Base-by-base conservation (phyloP, 2,797 vertebrate species). In the Moxostoma hubbsi region DNA sequence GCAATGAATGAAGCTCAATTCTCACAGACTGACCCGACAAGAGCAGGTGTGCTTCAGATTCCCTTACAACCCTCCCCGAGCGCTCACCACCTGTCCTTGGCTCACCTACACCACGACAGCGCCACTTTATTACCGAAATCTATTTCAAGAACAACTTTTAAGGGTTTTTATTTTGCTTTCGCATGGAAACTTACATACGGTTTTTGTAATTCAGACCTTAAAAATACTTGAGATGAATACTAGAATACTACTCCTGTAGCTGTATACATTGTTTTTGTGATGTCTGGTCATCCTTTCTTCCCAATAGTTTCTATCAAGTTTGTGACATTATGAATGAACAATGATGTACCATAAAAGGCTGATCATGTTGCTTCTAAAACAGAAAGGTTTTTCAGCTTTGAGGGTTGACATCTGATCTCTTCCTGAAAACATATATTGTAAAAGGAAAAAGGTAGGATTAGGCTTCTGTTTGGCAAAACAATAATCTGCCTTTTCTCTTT, bases 11-110 rank as follows among this genome's bases (percentile, higher is more conserved):
- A 90, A 83, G 81, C 79, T 89, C 73, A 87, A 87, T 91, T 93
- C 92, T 90, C 90, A 92, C 88, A 86, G 84, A 83, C 76, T 89
- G 90, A 91, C 90, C 89, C 85, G 82, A 84, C 89, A 89, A 89
- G 85, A 92, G 89, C 92, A 94, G 94, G 93, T 91, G 94, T 93
- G 91, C 86, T 89, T 86, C 85, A 88, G 92, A 91, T 95, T 90
- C 77, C 82, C 92, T 94, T 93, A 90, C 85, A 86, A 76, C 57
- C 75, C 84, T 85, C 81, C 92, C 84, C 61, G 66, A 84, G 75
- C 63, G 71, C 81, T 81, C 75, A 81, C 82, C 86, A 88, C 84
- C 88, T 89, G 85, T 79, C 82, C 36, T 73, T 58, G 9, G 43
- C 62, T 85, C 82, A 87, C 84, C 85, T 85, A 9, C 61, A 12